Percentiles rank a stretch among this genome's conserved stretches.
Evolutionary conservation across 1,140 invertebrate species (phyloP).

Genomic region (Zaprionus inermis): DNA sequence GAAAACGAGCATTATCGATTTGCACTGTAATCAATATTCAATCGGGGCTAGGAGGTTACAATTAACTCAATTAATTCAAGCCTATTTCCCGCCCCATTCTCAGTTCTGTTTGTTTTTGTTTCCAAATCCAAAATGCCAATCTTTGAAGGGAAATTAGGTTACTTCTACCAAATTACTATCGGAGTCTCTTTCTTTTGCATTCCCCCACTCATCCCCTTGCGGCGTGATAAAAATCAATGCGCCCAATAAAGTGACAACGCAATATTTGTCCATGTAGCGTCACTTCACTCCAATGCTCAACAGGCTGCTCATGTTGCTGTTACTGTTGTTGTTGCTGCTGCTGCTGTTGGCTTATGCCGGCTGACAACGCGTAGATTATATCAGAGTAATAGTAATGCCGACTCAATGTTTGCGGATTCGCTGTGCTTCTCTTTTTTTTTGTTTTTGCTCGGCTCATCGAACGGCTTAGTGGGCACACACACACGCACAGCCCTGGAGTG

Average conservation of each 20-base stretch:
- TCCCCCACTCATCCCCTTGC: background rate
- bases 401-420: slow-evolving; percentile 50
- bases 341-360: slow-evolving; percentile 17
- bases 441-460: slow-evolving; percentile 40
- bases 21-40: background rate
- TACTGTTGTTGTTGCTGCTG: slow-evolving; percentile 6
- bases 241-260: slow-evolving; percentile 35
- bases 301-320: slow-evolving; percentile 23
- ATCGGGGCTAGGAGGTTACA: background rate
- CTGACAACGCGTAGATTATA: slow-evolving; percentile 40
- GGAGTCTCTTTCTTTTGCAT: background rate
- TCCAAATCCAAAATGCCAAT: background rate
- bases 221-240: slow-evolving; percentile 62
- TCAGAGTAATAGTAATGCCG: slow-evolving; percentile 55
- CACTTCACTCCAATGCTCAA: slow-evolving; percentile 25
- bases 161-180: background rate
- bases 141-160: background rate
- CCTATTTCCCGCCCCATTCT: background rate
- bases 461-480: slow-evolving; percentile 38
- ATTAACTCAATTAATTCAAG: background rate
- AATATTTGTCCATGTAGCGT: background rate
- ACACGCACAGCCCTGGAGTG: background rate
- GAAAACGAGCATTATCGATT: background rate
- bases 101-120: background rate
- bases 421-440: slow-evolving; percentile 31